Evolutionary conservation across 2,113 vertebrate genomes (phyloP), one percentile per base, ranked within the genome.

Genomic region (Odocoileus hemionus): DNA sequence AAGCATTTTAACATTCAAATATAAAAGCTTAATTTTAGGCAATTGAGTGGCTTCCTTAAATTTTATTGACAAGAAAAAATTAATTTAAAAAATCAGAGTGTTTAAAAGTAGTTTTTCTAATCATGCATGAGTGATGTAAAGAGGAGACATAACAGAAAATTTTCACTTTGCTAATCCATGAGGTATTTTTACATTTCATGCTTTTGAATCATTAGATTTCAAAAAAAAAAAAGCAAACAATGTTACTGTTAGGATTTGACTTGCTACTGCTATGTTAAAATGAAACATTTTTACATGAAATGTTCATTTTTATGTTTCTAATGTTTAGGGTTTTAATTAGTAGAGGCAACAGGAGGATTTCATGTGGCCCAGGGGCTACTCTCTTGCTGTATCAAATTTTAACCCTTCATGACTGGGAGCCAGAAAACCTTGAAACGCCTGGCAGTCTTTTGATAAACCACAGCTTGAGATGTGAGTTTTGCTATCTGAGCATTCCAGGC

Each of bases 71-170:
- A 88, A 95, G 94, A 61, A 78, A 96, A 96, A 96, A 92, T 93
- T 92, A 97, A 96, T 94, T 90, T 47, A 43, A 60, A 97, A 97
- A 93, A 91, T 70, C 70, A 96, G 50, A 89, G 86, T 92, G 79
- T 52, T 95, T 96, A 45, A 96, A 97, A 97, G 58, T 74, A 95
- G 64, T 97, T 93, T 96, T 70, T 97, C 58, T 94, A 92, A 98
- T 94, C 84, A 85, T 26, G 57, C 84, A 80, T n/a, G 86, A 89
- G 86, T 79, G 55, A 93, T 78, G 5, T 80, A 83, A 91, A 94
- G 95, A 45, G 70, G 54, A 96, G 82, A 74, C 64, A 67, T 26
- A 95, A 87, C 45, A 95, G 94, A 95, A 95, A 96, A 90, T 94
- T 74, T 78, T 74, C 93, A 86, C 64, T 70, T 43, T 58, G 54